Percentiles rank a stretch among this genome's conserved stretches.
Evolutionary conservation across 1,140 invertebrate genomes (phyloP).

Genomic region (Belonocnema kinseyi): DNA sequence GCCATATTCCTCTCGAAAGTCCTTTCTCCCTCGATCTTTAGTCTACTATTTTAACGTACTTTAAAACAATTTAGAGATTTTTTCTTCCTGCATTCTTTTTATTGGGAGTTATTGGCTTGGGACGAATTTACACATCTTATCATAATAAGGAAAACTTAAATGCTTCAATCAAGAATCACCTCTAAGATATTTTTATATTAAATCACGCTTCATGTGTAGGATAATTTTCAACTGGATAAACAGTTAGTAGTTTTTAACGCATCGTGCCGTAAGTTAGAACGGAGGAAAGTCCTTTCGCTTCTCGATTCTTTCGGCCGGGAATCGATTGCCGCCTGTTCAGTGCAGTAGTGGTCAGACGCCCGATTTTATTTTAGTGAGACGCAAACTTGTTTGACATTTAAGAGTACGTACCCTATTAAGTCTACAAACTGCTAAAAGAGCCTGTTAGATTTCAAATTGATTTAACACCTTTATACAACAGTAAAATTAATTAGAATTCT

Average conservation of each 20-base stretch:
- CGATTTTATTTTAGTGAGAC: constrained; percentile 44
- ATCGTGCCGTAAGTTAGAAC: constrained; percentile 19
- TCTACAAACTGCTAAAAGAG: constrained; percentile 7
- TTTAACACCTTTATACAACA: constrained; percentile 18
- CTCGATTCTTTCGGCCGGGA: constrained; percentile 43
- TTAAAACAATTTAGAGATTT: no score
- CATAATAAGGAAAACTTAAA: background rate
- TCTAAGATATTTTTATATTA: background rate
- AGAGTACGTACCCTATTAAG: constrained; percentile 37
- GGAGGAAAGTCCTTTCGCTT: constrained; percentile 39
- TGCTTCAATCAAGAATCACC: background rate
- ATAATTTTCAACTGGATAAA: constrained; percentile 4
- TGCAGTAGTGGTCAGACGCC: constrained; percentile 28
- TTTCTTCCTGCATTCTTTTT: no score
- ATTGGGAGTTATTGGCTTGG: background rate
- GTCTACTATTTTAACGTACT: no score
- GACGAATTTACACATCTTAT: background rate
- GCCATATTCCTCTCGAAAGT: constrained; percentile 21
- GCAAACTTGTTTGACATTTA: constrained; percentile 59
- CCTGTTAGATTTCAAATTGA: constrained; percentile 8
- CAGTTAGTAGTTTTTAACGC: background rate
- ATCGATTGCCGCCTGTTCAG: constrained; percentile 46
- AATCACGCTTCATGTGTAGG: background rate
- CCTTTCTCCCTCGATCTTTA: constrained; percentile 8
- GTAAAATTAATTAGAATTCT: constrained; percentile 19